Base-by-base conservation (phyloP, 2,113 vertebrate species). In the Chamaetylas fuelleborni region DNA sequence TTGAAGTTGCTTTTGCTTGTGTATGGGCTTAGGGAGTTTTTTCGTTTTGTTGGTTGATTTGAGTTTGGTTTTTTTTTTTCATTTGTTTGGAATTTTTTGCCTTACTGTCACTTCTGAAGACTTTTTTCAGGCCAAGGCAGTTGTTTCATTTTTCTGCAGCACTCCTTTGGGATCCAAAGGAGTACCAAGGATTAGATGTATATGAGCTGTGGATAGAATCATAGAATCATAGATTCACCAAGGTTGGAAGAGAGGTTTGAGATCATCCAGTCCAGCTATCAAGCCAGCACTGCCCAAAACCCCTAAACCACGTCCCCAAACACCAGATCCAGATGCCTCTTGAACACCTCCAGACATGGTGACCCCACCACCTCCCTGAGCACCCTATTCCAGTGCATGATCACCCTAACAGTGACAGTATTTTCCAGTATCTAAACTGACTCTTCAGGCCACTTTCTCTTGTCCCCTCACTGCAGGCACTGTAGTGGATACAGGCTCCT, bases 401-500 rank as follows among this genome's bases (percentile, higher is more conserved):
- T 43, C 2, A 36, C 17, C 31, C 43, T 6, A 40, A 29, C 3
- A 29, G 19, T 57, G 33, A 23, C 54, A n/a, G 6, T 4, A 6
- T 22, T 73, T 65, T 29, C 24, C 34, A 7, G 3, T 19, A 6
- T 9, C 16, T 58, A 1, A 36, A 22, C 20, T 50, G 36, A 14
- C 5, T 57, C 13, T 58, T 31, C n/a, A n/a, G 36, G 43, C 34
- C 42, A 16, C 40, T 29, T 29, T 29, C 42, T 42, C 60, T 29
- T 57, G 42, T 29, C 50, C 24, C 47, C 51, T 25, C 42, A 3
- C 51, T 42, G 40, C 70, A 31, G 60, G 34, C 51, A 9, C 34
- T 4, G 2, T 1, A 25, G 34, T 0, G 0, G 42, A 40, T 14
- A 19, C 0, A 0, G 29, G 24, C 9, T 16, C 53, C 13, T 5